Evolutionary conservation across 2,888 invertebrate genomes (phyloP).

Genomic region (Dynastes grantii): DNA sequence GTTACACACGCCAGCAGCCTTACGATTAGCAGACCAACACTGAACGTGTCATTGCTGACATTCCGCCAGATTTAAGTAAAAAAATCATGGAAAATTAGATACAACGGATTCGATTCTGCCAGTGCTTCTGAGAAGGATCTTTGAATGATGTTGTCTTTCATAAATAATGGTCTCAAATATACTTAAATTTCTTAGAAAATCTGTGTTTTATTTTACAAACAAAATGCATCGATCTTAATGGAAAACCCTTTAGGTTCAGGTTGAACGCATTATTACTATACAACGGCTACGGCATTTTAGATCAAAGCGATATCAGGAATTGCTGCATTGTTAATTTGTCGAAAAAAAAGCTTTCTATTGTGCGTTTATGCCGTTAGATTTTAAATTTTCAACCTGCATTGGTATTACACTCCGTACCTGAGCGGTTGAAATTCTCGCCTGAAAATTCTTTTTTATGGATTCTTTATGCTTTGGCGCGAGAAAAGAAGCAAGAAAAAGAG

Average conservation of each 20-base stretch:
- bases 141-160: too few relatives aligned
- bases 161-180: neutral
- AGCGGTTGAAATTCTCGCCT: neutral
- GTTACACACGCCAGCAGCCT: neutral
- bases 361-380: neutral
- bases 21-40: neutral
- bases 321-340: too few relatives aligned
- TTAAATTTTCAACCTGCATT: neutral
- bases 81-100: neutral
- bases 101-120: too few relatives aligned
- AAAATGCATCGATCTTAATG: too few relatives aligned
- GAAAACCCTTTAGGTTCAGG: too few relatives aligned
- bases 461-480: neutral
- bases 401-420: neutral
- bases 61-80: neutral
- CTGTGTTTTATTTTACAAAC: too few relatives aligned
- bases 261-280: too few relatives aligned
- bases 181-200: neutral
- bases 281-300: too few relatives aligned
- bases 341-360: too few relatives aligned
- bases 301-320: too few relatives aligned
- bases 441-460: conserved; percentile 2
- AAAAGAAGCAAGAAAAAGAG: neutral
- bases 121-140: too few relatives aligned
- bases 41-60: conserved; percentile 33